Evolutionary conservation across 2,888 invertebrate species (phyloP), one percentile per base, ranked within the genome.

Genomic region (Polyommatus iphigenia): DNA sequence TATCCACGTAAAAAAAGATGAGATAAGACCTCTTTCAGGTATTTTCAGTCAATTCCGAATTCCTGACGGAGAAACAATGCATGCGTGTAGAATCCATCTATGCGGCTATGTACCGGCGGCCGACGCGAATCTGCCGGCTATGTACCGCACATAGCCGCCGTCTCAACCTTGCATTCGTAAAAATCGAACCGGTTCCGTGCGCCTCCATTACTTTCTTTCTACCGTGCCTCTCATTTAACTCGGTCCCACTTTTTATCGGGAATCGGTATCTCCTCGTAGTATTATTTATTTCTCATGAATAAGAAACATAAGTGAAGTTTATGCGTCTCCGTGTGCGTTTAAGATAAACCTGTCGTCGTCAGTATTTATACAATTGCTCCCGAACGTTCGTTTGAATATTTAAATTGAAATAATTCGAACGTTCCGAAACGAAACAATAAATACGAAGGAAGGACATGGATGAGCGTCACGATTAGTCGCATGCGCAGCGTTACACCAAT

Each of bases 261-360:
- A 93, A 93, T 94, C 92, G 92, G 93, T 93, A 94, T 94, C 94
- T 93, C 92, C 93, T 93, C 93, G 92, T 94, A 93, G 92, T 93
- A 94, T 94, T 93, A 93, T 94, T 94, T 93, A 93, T 94, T 92
- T 92, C 92, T 93, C 93, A 93, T 93, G 93, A 93, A 93, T 93
- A 93, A 93, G 88, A 89, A 88, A 91, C 91, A 91, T 91, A 91
- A 90, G 91, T 92, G 89, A 92, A 91, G 90, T 90, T 91, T 92
- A 93, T 90, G 91, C 90, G 87, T 90, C 90, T 87, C 89, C 88
- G 88, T 90, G 90, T 90, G 88, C 86, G 87, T 89, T 86, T 83
- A 82, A 90, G 91, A 92, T 91, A 90, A 89, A 89, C 89, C 87
- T 85, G 86, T 86, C 87, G 85, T 86, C 87, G 86, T 86, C 18